Evolutionary conservation across 2,888 invertebrate genomes (phyloP).

Genomic region (Cryptophagus acutangulus): DNA sequence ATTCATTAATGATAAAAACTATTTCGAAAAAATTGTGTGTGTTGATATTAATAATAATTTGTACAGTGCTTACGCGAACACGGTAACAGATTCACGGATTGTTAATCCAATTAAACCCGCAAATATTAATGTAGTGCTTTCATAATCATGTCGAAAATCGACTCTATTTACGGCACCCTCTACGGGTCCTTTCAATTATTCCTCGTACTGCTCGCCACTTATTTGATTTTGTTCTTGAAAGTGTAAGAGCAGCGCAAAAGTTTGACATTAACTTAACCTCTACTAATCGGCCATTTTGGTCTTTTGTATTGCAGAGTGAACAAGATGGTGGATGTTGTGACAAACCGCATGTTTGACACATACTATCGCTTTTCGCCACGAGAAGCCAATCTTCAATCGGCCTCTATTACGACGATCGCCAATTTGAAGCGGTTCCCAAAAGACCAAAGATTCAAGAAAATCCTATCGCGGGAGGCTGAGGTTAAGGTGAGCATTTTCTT

Average conservation of each 20-base stretch:
- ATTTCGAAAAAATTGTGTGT: too few relatives aligned
- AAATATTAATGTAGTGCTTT: too few relatives aligned
- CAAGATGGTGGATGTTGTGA: constrained; percentile 56
- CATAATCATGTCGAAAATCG: constrained; percentile 16
- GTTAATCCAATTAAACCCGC: too few relatives aligned
- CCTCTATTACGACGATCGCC: constrained; percentile 40
- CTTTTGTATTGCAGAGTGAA: constrained; percentile 46
- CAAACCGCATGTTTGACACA: constrained; percentile 52
- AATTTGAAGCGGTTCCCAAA: constrained; percentile 41
- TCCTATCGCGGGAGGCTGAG: constrained; percentile 38
- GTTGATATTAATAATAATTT: too few relatives aligned
- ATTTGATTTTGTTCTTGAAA: constrained; percentile 36
- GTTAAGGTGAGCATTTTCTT: constrained; percentile 27
- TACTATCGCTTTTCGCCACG: constrained; percentile 49
- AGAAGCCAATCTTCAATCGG: constrained; percentile 37
- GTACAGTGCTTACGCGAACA: too few relatives aligned
- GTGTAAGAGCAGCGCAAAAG: constrained; percentile 30
- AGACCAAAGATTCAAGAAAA: constrained; percentile 36
- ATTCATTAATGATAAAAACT: too few relatives aligned
- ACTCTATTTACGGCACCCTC: constrained; percentile 26
- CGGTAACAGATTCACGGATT: too few relatives aligned
- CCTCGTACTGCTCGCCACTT: constrained; percentile 38
- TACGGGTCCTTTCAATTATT: constrained; percentile 39
- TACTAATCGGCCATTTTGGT: background rate
- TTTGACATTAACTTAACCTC: constrained; percentile 2